Percentiles rank a stretch among this genome's conserved stretches.
Conservation (phyloP, 1,140 invertebrate species). For the Sitophilus oryzae region DNA sequence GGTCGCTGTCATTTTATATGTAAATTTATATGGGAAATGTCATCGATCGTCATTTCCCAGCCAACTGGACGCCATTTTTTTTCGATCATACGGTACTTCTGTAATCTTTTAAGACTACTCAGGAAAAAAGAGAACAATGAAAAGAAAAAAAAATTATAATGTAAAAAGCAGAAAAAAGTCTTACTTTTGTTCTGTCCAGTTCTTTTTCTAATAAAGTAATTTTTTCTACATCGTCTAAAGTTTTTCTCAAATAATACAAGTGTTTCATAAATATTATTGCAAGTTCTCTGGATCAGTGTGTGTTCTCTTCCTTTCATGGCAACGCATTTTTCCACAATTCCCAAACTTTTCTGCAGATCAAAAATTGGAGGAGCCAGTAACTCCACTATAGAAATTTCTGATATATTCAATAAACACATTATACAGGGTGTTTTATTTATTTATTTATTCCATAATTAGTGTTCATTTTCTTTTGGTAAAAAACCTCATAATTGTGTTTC, state of each 20-base stretch:
- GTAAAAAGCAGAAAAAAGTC: background rate
- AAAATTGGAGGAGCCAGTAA: conserved; percentile 55
- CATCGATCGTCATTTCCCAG: no score
- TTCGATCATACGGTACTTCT: no score
- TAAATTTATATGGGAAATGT: no score
- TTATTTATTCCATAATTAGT: conserved; percentile 30
- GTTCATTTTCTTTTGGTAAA: conserved; percentile 34
- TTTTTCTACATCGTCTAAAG: conserved; percentile 47
- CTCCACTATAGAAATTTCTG: conserved; percentile 49
- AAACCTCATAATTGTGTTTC: no score
- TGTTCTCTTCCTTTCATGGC: conserved; percentile 57
- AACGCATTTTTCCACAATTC: conserved; percentile 61
- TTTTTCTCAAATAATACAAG: conserved; percentile 48
- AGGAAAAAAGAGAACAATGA: no score
- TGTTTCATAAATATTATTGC: conserved; percentile 55
- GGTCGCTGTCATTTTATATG: no score
- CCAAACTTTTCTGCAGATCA: conserved; percentile 55
- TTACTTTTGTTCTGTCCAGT: conserved; percentile 43
- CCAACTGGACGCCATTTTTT: no score
- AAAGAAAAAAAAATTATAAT: conserved; percentile 15
- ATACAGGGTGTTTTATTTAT: conserved; percentile 44
- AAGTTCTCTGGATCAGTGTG: conserved; percentile 58
- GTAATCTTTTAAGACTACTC: no score
- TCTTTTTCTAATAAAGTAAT: conserved; percentile 45
- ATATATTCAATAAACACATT: conserved; percentile 45